These are phyloP conservation scores for Drosophila bocqueti DNA, from an alignment of 1,140 invertebrate species.

Conservation along the genomic window DNA sequence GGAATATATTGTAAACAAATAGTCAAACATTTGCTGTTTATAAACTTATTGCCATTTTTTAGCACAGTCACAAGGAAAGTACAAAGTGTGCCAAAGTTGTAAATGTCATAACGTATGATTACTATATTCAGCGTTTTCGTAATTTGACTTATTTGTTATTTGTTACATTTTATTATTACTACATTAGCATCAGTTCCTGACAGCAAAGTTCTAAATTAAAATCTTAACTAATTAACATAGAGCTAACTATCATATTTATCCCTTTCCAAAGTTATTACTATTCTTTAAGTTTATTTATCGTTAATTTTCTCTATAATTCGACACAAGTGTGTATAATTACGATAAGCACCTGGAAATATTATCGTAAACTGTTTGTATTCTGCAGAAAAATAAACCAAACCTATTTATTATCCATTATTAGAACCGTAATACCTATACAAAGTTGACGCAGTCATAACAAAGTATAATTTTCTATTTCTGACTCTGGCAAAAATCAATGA, in stretches of 20 bases:
- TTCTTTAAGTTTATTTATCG: background rate
- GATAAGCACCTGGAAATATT: conserved; percentile 6
- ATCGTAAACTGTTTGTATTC: conserved; percentile 2
- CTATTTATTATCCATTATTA: conserved; percentile 10
- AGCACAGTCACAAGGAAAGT: conserved; percentile 2
- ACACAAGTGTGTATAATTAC: background rate
- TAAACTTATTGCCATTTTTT: conserved; percentile 10
- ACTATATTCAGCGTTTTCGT: background rate
- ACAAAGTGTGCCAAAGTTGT: background rate
- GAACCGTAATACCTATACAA: background rate
- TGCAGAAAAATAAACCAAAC: conserved; percentile 5
- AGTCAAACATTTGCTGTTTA: conserved; percentile 10
- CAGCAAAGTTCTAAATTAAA: background rate
- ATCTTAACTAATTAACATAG: background rate
- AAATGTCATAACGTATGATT: conserved; percentile 2
- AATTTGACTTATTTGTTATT: background rate
- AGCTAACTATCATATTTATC: background rate
- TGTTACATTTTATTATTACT: background rate
- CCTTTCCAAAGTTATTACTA: background rate
- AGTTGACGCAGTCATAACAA: conserved; percentile 1
- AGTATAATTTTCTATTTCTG: conserved; percentile 11
- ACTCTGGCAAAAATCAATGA: conserved; percentile 28
- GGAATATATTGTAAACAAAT: conserved; percentile 27
- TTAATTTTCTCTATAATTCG: background rate
- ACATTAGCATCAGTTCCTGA: background rate